Base-by-base conservation (phyloP, 2,888 invertebrate genomes). In the Lithophane leautieri region DNA sequence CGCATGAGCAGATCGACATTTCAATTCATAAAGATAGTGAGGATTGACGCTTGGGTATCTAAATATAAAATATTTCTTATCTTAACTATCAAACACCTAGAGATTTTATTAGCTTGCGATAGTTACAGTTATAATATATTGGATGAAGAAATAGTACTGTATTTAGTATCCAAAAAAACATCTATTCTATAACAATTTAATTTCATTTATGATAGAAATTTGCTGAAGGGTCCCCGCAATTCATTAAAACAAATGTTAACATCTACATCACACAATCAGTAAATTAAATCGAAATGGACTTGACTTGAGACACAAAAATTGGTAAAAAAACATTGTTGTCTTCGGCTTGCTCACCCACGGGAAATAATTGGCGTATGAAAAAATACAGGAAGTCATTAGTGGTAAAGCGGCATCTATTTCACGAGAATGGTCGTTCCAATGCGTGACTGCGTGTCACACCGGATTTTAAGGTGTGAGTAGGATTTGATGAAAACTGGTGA, bases 331-430 rank as follows among this genome's bases (percentile, higher is more conserved):
- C 71, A 80, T 84, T 89, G 89, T 93, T 93, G 93, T 94, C 94
- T 94, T 94, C 87, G 89, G 85, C 86, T 86, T 94, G 93, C 91
- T 94, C 94, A 93, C 91, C 93, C 93, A 94, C 90, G 92, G 93
- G 94, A 93, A 94, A 95, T 96, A 95, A 95, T 95, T 95, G 94
- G 94, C 92, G 88, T 92, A 94, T 93, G 94, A 94, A 95, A 95
- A 95, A 95, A 94, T 92, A 93, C 95, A 94, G 96, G 96, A 96
- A 96, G 95, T 96, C 95, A 94, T 96, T 96, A 96, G 95, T 94
- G 94, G 94, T 92, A 90, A 93, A 94, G 92, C 92, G 91, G 95
- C 93, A 92, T 94, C 95, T 94, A 94, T 95, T 94, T 93, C 93
- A 94, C 93, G 91, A 92, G 92, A 93, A 92, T 89, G 89, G 90